Percentiles rank a stretch among this genome's conserved stretches.
Conservation (phyloP, 2,113 vertebrate species). For the Phoxinus phoxinus region DNA sequence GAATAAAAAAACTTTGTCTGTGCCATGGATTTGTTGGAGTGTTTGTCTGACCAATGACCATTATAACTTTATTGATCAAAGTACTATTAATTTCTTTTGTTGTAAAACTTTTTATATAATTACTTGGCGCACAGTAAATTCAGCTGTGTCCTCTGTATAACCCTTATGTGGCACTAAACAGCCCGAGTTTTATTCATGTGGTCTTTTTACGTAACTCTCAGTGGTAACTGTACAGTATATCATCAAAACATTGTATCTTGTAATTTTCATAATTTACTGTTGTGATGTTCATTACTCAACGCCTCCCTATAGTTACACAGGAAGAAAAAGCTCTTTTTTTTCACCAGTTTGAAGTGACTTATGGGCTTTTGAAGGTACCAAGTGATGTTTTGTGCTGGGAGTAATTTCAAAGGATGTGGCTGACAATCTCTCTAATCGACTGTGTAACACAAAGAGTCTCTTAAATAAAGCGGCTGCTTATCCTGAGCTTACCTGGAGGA, state of each 20-base stretch:
- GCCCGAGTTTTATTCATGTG: constrained; percentile 32
- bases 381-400: constrained; percentile 45
- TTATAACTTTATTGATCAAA: background rate
- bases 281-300: constrained; percentile 49
- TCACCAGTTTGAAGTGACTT: constrained; percentile 26
- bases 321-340: constrained; percentile 47
- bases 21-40: background rate
- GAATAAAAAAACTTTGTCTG: background rate
- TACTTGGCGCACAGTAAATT: background rate
- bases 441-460: constrained; percentile 45
- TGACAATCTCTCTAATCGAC: constrained; percentile 53
- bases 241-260: constrained; percentile 46
- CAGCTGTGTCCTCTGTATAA: constrained; percentile 38
- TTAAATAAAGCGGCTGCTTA: constrained; percentile 55
- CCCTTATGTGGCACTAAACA: constrained; percentile 22
- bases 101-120: constrained; percentile 4
- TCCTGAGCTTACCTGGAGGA: constrained; percentile 59
- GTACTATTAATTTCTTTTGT: background rate
- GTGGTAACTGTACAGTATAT: constrained; percentile 41
- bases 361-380: constrained; percentile 43
- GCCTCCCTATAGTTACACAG: constrained; percentile 50
- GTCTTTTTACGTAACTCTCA: constrained; percentile 43
- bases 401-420: constrained; percentile 57
- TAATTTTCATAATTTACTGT: constrained; percentile 56
- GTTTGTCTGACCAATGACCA: background rate